phyloP scores from a whole-genome alignment of 2,888 invertebrate genomes.

The Nemoura dubitans region DNA sequence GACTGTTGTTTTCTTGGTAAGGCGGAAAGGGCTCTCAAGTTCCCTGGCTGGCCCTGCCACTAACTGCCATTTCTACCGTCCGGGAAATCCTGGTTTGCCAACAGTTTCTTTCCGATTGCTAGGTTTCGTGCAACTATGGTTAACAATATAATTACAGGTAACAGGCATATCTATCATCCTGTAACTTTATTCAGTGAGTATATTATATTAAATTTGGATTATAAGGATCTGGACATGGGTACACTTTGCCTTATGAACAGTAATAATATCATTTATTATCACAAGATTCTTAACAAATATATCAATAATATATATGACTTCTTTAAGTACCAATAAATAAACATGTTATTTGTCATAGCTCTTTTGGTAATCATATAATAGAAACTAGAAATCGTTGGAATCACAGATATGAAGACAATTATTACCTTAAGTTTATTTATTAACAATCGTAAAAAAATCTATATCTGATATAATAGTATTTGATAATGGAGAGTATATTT shows the following conservation, averaged over 20 bases:
- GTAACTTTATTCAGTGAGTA: too few relatives aligned
- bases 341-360: background rate
- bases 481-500: too few relatives aligned
- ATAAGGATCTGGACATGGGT: background rate
- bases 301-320: background rate
- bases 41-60: too few relatives aligned
- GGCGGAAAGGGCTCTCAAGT: too few relatives aligned
- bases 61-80: too few relatives aligned
- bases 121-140: too few relatives aligned
- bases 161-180: too few relatives aligned
- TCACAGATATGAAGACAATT: background rate
- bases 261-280: conserved; percentile 12
- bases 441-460: background rate
- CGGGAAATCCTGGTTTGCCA: too few relatives aligned
- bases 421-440: background rate
- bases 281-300: background rate
- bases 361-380: background rate
- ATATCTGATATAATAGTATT: background rate
- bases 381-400: background rate
- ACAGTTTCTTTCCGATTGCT: too few relatives aligned
- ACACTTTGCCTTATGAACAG: background rate
- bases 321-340: background rate
- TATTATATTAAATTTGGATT: background rate
- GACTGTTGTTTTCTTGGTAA: too few relatives aligned
- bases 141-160: too few relatives aligned